Base-by-base conservation (phyloP, 2,113 vertebrate species). In the Rhynchomys soricoides region DNA sequence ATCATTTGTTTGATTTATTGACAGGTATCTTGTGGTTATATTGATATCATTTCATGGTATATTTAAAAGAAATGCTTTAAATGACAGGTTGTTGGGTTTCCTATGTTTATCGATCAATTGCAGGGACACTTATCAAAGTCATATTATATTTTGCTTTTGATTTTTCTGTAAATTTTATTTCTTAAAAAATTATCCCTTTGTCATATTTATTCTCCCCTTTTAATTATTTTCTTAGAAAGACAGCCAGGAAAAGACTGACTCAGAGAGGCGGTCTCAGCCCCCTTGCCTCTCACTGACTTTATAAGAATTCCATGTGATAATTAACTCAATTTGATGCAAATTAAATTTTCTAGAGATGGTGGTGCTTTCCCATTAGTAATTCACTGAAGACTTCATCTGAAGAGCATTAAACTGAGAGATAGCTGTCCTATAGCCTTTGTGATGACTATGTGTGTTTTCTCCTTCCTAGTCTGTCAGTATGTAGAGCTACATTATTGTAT, bases 321-420 rank as follows among this genome's bases (percentile, higher is more conserved):
- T 81, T 89, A 79, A 22, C 13, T 50, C 19, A 73, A 34, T 62
- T 75, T 74, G 43, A 81, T 55, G 17, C 34, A 40, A 68, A 66
- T 92, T 64, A 66, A 95, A 55, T 73, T 87, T 86, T 22, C 7
- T 55, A 78, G 79, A 45, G 19, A 85, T 62, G 68, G 22, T 83
- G 78, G 71, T 37, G 77, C 48, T 45, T 82, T 64, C 70, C 57
- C 74, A 26, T 93, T 85, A 64, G 86, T 90, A 40, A 83, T 37
- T 82, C 81, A 55, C 7, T 59, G 75, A 87, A 37, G 26, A 91
- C 48, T 89, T 95, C 89, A 75, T 70, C 55, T 78, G 31, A 83
- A 66, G 8, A 68, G 5, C 62, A 89, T 68, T 81, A 37, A 86
- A 29, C 22, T 48, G 22, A 91, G 50, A 24, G 26, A 66, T 50